phyloP scores from a whole-genome alignment of 37 sponge, comb jelly and placozoan genomes.

The Ianthella basta region DNA sequence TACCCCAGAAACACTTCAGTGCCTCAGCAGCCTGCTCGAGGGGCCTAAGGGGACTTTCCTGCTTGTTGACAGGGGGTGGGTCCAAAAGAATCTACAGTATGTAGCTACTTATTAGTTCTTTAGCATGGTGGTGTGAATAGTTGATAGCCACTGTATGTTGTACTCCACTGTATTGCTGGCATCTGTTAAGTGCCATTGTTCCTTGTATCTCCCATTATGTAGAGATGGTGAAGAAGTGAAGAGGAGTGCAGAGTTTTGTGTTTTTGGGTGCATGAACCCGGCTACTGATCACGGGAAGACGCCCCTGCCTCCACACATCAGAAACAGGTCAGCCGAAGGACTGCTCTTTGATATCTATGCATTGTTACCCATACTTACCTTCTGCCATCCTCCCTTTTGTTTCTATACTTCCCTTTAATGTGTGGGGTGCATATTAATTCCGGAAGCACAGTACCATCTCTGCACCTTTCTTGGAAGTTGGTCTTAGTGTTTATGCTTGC shows the following conservation, averaged over 20 bases:
- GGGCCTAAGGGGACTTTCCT: conserved; percentile 66
- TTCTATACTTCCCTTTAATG: too few relatives aligned
- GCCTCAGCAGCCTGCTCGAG: conserved; percentile 86
- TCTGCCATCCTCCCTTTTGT: too few relatives aligned
- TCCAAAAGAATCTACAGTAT: neutral
- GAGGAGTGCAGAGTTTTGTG: conserved; percentile 73
- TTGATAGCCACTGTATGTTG: neutral
- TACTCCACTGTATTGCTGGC: too few relatives aligned
- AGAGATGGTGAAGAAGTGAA: conserved; percentile 75
- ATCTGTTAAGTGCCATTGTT: neutral
- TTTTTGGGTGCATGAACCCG: conserved; percentile 99
- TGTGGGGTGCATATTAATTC: too few relatives aligned
- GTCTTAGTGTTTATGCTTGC: too few relatives aligned
- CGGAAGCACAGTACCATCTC: too few relatives aligned
- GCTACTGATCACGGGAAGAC: conserved; percentile 95
- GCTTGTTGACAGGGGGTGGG: conserved; percentile 75
- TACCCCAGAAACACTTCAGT: conserved; percentile 90
- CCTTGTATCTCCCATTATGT: neutral
- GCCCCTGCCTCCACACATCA: conserved; percentile 80
- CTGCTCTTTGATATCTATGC: too few relatives aligned
- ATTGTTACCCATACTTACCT: too few relatives aligned
- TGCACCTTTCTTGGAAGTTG: too few relatives aligned
- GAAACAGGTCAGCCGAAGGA: conserved; percentile 76
- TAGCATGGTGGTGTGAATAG: neutral
- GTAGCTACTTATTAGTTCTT: neutral